Evolutionary conservation across 2,113 vertebrate species (phyloP).

Genomic region (Brachyhypopomus gauderio): DNA sequence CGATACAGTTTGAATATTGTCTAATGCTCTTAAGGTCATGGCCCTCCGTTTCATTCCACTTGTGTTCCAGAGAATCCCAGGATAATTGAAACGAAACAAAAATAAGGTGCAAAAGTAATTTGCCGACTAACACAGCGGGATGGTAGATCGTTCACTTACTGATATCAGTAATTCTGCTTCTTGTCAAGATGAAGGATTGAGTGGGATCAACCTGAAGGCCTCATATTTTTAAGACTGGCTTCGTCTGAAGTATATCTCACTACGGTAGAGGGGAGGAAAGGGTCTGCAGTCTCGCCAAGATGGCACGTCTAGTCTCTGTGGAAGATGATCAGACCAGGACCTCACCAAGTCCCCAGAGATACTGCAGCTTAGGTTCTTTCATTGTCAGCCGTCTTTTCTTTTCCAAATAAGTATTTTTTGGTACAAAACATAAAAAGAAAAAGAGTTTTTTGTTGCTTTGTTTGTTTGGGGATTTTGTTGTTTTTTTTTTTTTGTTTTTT

Average conservation of each 20-base stretch:
- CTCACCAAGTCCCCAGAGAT: slow-evolving; percentile 30
- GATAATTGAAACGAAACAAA: slow-evolving; percentile 15
- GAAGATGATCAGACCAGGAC: slow-evolving; percentile 19
- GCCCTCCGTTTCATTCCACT: slow-evolving; percentile 2
- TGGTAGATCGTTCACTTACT: not conserved
- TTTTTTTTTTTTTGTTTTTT: too few species aligned
- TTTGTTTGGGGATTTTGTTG: too few species aligned
- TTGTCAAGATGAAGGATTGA: slow-evolving; percentile 25
- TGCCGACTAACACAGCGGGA: not conserved
- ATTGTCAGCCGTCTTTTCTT: slow-evolving; percentile 57
- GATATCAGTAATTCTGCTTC: slow-evolving; percentile 7
- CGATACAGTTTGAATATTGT: slow-evolving; percentile 39
- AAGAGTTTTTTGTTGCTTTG: slow-evolving; percentile 8
- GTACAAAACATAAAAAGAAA: slow-evolving; percentile 62
- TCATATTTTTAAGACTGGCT: not conserved
- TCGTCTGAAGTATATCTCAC: slow-evolving; percentile 1
- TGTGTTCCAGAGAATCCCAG: not conserved
- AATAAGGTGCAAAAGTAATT: not conserved
- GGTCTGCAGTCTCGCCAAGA: not conserved
- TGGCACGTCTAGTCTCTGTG: not conserved
- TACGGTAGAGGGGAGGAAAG: not conserved
- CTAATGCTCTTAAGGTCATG: slow-evolving; percentile 12
- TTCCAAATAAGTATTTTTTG: slow-evolving; percentile 64
- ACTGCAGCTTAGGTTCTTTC: slow-evolving; percentile 45
- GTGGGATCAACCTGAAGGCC: not conserved